Evolutionary conservation across 2,113 vertebrate genomes (phyloP), one percentile per base, ranked within the genome.

Genomic region (Lasiurus cinereus): DNA sequence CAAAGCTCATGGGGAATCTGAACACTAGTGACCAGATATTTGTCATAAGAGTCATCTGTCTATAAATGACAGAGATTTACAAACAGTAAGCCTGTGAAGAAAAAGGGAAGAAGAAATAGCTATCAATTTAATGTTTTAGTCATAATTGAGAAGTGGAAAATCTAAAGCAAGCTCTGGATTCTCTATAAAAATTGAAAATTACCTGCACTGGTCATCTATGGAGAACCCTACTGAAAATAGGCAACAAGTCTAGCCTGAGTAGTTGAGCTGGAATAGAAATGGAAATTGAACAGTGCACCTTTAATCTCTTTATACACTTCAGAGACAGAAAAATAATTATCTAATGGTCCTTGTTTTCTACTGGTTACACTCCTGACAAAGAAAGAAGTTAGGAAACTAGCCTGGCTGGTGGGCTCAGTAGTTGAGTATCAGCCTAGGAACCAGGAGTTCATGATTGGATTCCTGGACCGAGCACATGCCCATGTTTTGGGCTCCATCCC

Each of bases 121-220:
- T 6, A 33, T 33, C 11, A 5, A n/a, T 54, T 80, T 29, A 82
- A 31, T 29, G 36, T 39, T 70, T 84, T 59, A 56, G 18, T 62
- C 39, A 50, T 78, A 48, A n/a, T 12, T 19, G 19, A 27, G 27
- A 93, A 56, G 13, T 64, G 19, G 13, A 11, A 83, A 72, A 36
- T 90, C 31, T 52, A 84, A 94, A 85, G 24, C 84, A 50, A 70
- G 27, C 5, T 59, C 18, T 62, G 78, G 43, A 85, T 67, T 62
- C 10, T 90, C 39, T 48, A 21, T 78, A 83, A 54, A 16, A 85
- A 21, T n/a, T 85, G 62, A 84, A 90, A 90, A 85, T 15, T 64
- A 67, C 74, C n/a, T 52, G 0, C 5, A 72, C 52, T 64, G 29
- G 39, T n/a, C 19, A 77, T 29, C 48, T 43, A 8, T 46, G 18